A percentile compares a stretch with the other conserved stretches of the same genome.
These are phyloP conservation scores for Piaya cayana DNA, from an alignment of 2,113 vertebrate species.

Conservation along the genomic window DNA sequence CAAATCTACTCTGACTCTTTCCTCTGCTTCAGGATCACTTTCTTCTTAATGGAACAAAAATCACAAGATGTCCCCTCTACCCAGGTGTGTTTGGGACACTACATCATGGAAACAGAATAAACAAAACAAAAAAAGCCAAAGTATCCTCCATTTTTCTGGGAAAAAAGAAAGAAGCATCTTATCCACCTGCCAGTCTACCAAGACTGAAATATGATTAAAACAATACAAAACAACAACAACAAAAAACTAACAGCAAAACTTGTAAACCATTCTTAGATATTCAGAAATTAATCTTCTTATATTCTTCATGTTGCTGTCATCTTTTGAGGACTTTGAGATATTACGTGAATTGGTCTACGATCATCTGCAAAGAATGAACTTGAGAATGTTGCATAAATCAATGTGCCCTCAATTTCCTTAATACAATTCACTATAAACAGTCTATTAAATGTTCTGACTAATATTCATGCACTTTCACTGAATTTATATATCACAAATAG, in stretches of 20 bases:
- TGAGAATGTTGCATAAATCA: neutral
- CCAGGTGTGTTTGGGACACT: neutral
- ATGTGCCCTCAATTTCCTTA: neutral
- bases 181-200: neutral
- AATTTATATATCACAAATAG: neutral
- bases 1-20: neutral
- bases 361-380: neutral
- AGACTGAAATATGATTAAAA: neutral
- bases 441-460: neutral
- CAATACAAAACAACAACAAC: neutral
- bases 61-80: neutral
- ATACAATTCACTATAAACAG: neutral
- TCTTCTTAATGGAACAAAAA: neutral
- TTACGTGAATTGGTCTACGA: neutral
- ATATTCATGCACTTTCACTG: neutral
- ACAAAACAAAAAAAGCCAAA: neutral
- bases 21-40: neutral
- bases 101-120: neutral
- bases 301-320: neutral
- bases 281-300: neutral
- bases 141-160: neutral
- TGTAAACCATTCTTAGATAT: neutral
- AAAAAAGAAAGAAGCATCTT: neutral
- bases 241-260: neutral
- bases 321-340: neutral